Percentiles rank a stretch among this genome's conserved stretches.
Conservation (phyloP, 2,113 vertebrate genomes). For the Fulica atra region DNA sequence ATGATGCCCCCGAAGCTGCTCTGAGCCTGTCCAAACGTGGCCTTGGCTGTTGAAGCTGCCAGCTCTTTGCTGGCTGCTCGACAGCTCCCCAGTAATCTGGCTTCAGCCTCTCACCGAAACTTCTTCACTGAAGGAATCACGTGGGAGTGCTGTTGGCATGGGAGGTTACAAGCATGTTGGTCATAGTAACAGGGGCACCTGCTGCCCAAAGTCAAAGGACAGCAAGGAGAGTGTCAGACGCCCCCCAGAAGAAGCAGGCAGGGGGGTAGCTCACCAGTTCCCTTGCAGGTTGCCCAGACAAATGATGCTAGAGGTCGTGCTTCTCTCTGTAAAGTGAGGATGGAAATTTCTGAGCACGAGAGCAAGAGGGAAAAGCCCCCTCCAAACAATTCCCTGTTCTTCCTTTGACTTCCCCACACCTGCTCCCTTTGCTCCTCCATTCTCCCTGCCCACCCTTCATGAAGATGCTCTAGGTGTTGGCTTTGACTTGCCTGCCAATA, state of each 20-base stretch:
- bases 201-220: not conserved
- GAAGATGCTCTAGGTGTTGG: constrained; percentile 52
- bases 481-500: constrained; percentile 3
- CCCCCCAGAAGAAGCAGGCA: too few relatives aligned
- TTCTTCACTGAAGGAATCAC: not conserved
- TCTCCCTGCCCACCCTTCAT: not conserved
- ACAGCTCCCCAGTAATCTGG: not conserved
- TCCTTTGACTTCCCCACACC: constrained; percentile 41
- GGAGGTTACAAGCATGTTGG: not conserved
- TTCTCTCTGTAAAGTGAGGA: not conserved
- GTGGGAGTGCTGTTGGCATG: not conserved
- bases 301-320: not conserved
- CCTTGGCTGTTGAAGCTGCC: not conserved
- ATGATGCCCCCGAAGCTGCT: not conserved
- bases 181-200: not conserved
- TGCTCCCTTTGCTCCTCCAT: not conserved
- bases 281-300: not conserved
- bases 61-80: not conserved
- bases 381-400: not conserved
- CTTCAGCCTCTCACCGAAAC: not conserved
- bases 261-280: not conserved
- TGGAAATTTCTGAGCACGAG: not conserved
- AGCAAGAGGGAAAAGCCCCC: not conserved
- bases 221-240: not conserved
- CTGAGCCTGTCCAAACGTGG: not conserved